phyloP scores from a whole-genome alignment of 2,797 vertebrate species.

The Notamacropus eugenii region DNA sequence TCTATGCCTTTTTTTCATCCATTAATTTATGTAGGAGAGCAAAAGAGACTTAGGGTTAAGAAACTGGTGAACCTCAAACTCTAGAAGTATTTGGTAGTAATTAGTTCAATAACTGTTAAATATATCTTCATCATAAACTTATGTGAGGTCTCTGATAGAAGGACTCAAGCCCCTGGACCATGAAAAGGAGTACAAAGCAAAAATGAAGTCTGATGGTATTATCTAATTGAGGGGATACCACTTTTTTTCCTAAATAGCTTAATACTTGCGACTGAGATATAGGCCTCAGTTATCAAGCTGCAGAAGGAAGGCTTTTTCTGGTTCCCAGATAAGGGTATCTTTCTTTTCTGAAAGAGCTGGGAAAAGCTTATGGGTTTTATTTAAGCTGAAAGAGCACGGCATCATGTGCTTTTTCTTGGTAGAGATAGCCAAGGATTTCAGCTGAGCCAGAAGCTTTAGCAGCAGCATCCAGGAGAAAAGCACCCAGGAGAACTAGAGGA shows the following conservation, averaged over 20 bases:
- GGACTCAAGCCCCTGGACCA: neutral
- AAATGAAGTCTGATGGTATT: neutral
- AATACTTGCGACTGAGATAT: neutral
- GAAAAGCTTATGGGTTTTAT: neutral
- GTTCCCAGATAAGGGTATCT: neutral
- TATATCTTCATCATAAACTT: neutral
- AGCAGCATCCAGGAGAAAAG: neutral
- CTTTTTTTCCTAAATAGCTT: neutral
- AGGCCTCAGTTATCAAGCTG: neutral
- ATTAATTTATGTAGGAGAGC: neutral
- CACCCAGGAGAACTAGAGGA: neutral
- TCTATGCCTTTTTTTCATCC: neutral
- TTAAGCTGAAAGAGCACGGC: neutral
- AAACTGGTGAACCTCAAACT: neutral
- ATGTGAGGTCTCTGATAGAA: neutral
- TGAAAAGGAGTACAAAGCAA: neutral
- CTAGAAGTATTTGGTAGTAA: too few relatives aligned
- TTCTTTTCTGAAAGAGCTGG: neutral
- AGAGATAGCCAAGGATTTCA: neutral
- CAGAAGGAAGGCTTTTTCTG: neutral
- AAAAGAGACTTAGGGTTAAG: neutral
- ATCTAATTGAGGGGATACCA: neutral
- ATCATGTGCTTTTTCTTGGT: neutral
- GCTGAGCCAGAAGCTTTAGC: neutral
- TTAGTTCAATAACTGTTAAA: neutral